These are phyloP conservation scores for Eublepharis macularius DNA, from an alignment of 2,113 vertebrate species.

Conservation along the genomic window DNA sequence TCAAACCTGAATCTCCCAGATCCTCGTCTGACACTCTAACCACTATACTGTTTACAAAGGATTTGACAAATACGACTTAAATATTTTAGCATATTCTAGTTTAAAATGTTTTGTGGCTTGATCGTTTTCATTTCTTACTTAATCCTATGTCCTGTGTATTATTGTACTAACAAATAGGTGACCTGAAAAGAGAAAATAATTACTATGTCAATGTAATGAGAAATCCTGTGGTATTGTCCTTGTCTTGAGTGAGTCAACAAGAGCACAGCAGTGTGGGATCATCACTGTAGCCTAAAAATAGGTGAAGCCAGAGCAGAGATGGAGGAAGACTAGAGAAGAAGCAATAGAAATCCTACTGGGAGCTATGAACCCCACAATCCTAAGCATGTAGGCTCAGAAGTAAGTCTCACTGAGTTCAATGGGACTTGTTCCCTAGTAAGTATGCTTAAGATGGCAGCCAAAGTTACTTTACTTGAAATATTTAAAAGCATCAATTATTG, in stretches of 20 bases:
- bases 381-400: no score
- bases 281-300: neutral
- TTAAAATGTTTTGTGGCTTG: neutral
- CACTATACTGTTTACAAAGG: neutral
- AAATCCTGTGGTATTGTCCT: neutral
- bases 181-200: neutral
- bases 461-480: neutral
- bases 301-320: neutral
- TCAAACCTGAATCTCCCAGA: no score
- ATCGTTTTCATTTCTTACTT: neutral
- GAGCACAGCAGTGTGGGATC: neutral
- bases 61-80: neutral
- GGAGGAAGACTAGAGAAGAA: neutral
- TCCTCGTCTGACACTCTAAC: no score
- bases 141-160: neutral
- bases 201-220: neutral
- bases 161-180: neutral
- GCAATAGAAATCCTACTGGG: no score
- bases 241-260: neutral
- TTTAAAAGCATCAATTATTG: neutral
- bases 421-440: no score
- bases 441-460: no score
- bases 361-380: no score
- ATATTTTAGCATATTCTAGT: neutral
- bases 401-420: no score